Base-by-base conservation (phyloP, 2,888 invertebrate genomes). In the Nomada ferruginata region DNA sequence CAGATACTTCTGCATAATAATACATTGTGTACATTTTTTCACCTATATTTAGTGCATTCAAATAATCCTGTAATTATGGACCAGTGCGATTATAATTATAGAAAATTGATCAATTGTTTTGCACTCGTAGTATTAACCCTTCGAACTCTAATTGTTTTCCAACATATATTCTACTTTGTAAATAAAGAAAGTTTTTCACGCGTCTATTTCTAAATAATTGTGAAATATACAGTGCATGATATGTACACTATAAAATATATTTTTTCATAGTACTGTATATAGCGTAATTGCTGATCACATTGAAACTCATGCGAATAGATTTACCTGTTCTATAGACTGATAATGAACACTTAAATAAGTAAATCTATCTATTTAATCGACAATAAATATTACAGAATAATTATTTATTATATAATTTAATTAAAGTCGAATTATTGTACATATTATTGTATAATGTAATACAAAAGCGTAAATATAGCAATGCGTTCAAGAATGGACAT, bases 251-350 rank as follows among this genome's bases (percentile, higher is more conserved):
- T 63, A 63, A 72, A 63, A 72, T 53, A 44, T 72, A 68, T 55
- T 80, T 80, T 55, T 78, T 78, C 63, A 26, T 52, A 72, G 23
- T 47, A 47, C 47, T 47, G 47, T 47, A 55, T 15, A 53, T n/a
- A 55, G 20, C 20, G 20, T 20, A 20, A 53, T 44, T 52, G 42
- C 70, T 79, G 70, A 77, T 29, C 77, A 77, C 79, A 79, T 79
- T 79, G 77, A 79, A 66, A 77, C 60, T 60, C 60, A n/a, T 10
- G 13, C 65, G 60, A 65, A 76, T 64, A 79, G 53, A 79, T 76
- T 53, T 76, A 65, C 59, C 52, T 15, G 36, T 70, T 59, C 65
- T 23, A n/a, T 29, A 64, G 9, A 60, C 13, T 59, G 4, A 29
- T n/a, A 13, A 13, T 13, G 59, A 57, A n/a, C 10, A 55, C 4